Base-by-base conservation (phyloP, 2,888 invertebrate species). In the Hydroisotoma schaefferi region DNA sequence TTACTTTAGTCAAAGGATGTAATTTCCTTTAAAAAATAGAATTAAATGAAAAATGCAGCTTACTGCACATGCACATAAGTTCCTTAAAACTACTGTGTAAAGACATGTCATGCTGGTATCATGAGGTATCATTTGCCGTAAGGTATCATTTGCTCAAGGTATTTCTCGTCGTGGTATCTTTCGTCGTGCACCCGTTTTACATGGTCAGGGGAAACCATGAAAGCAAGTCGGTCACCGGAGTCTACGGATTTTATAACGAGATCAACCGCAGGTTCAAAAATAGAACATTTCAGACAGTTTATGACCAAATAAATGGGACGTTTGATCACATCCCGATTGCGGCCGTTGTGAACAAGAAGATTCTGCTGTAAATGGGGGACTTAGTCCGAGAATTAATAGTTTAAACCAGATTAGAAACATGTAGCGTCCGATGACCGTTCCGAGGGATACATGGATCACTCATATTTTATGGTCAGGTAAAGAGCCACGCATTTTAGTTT, bases 241-340 rank as follows among this genome's bases (percentile, higher is more conserved):
- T 81, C 49, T 82, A 82, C 74, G 81, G 81, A 20, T 82, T 82
- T 74, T 81, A 81, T 72, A 80, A 81, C 72, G 82, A 82, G 73
- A 27, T 59, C 18, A 25, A 37, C 10, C 46, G 58, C 8, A 54
- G 59, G 3, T 55, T 59, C 20, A 29, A 22, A 3, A 8, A 25
- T 12, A 20, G n/a, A 18, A 15, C 5, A 10, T 15, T 15, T 5
- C 5, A 40, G 5, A 15, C 15, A 15, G 40, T 40, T 5, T 40
- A 10, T 40, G 40, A 40, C 5, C 5, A 33, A n/a, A 26, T 81
- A 68, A 80, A 80, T 49, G 79, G 79, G 68, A 77, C 78, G 63
- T 81, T 82, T 74, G 80, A 81, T 73, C 78, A 79, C 73, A 75
- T 82, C 68, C 81, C 82, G 33, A 75, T 81, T 37, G 78, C 65